Base-by-base conservation (phyloP, 30 jellyfish, hydroid and myxozoan species). In the Aurelia aurita region DNA sequence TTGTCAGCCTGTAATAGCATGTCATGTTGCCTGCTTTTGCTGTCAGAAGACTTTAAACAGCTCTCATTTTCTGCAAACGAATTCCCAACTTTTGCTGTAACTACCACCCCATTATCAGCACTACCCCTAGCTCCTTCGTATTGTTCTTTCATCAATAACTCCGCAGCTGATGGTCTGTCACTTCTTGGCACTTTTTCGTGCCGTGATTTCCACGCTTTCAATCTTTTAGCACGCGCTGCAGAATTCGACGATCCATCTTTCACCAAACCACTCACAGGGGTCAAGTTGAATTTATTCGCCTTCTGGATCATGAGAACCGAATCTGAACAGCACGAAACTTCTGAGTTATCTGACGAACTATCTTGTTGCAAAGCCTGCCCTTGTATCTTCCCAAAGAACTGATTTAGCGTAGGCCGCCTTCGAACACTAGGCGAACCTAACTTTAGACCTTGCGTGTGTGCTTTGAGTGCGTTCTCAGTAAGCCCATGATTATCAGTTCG, bases 191-290 rank as follows among this genome's bases (percentile, higher is more conserved):
- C 54, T 7, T 27, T 54, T 31, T 58, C 87, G 55, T 75, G 87
- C 20, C 87, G 58, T 19, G 69, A 49, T 75, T 75, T 75, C 87
- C 87, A 75, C 22, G 87, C 87, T 44, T 57, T 75, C 76, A 75
- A 57, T 39, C 87, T 64, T 31, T 46, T 31, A 14, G 87, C 75
- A 8, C 87, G 74, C n/a, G 87, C 58, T 23, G 74, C 26, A 11
- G 71, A 43, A 63, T 58, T 21, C 1, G 87, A 32, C 35, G 44
- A 75, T 18, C 87, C 76, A 57, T 58, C 87, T 18, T 54, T 54
- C 64, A 75, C 18, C 22, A 75, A 75, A 19, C 87, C 76, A 26
- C 87, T 75, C 8, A 32, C 87, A 1, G 87, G 87, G 60, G 87
- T 54, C 75, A 75, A 31, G 39, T 75, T 75, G 25, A 75, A 61